A percentile compares a stretch with the other conserved stretches of the same genome.
Evolutionary conservation across 1,140 invertebrate species (phyloP).

Genomic region (Drosophila equinoxialis): DNA sequence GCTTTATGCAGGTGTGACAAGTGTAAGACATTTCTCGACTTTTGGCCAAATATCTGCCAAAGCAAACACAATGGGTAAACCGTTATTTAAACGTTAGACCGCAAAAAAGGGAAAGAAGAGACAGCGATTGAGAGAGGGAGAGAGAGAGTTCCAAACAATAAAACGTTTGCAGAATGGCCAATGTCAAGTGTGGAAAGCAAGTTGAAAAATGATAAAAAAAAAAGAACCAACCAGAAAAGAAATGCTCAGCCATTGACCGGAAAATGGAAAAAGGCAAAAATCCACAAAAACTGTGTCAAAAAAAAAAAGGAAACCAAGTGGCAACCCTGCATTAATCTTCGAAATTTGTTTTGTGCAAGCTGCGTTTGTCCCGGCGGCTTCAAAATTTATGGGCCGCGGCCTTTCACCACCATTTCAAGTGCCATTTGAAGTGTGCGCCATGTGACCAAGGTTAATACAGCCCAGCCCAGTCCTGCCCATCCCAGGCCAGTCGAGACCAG

Average conservation of each 20-base stretch:
- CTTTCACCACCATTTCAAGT: slow-evolving; percentile 41
- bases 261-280: slow-evolving; percentile 29
- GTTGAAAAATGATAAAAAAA: not conserved
- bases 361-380: slow-evolving; percentile 21
- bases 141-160: slow-evolving; percentile 12
- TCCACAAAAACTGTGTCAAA: slow-evolving; percentile 59
- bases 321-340: slow-evolving; percentile 65
- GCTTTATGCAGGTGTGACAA: slow-evolving; percentile 3
- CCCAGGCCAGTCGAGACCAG: not conserved
- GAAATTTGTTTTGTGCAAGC: slow-evolving; percentile 67
- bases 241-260: slow-evolving; percentile 47
- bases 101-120: slow-evolving; percentile 16
- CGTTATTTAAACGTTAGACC: slow-evolving; percentile 43
- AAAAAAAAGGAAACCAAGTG: slow-evolving; percentile 37
- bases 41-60: slow-evolving; percentile 43
- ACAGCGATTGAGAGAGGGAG: not conserved
- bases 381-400: slow-evolving; percentile 53
- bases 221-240: not conserved
- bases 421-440: slow-evolving; percentile 50
- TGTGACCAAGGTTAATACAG: slow-evolving; percentile 52
- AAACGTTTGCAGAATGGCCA: slow-evolving; percentile 32
- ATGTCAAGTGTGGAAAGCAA: slow-evolving; percentile 62
- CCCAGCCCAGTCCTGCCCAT: not conserved
- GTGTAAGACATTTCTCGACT: slow-evolving; percentile 18
- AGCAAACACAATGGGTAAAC: slow-evolving; percentile 30